Percentiles rank a stretch among this genome's conserved stretches.
phyloP scores from a whole-genome alignment of 1,140 invertebrate genomes.

The Leguminivora glycinivorella region DNA sequence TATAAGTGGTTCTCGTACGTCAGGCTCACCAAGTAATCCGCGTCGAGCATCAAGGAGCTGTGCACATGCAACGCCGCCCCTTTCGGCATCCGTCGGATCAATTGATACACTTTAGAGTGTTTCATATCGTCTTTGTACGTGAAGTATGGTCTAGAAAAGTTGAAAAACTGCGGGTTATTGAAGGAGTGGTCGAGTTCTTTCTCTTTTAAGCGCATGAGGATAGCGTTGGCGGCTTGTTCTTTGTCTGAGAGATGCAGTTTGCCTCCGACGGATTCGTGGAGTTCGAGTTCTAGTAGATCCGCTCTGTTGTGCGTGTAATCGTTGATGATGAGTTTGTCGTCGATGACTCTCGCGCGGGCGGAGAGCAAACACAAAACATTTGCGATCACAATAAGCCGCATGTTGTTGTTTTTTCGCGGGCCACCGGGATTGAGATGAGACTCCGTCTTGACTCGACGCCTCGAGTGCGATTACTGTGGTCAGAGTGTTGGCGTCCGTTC shows the following conservation, averaged over 20 bases:
- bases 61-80: conserved; percentile 87
- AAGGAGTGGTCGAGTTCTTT: conserved; percentile 81
- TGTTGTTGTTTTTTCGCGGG: background rate
- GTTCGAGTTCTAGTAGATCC: conserved; percentile 58
- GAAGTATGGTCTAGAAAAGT: conserved; percentile 85
- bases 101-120: conserved; percentile 83
- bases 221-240: conserved; percentile 82
- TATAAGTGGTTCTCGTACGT: conserved; percentile 86
- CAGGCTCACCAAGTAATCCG: conserved; percentile 83
- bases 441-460: conserved; percentile 1
- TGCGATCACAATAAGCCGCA: background rate
- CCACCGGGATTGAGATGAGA: background rate
- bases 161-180: conserved; percentile 79
- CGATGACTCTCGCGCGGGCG: background rate
- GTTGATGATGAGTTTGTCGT: conserved; percentile 6
- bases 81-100: conserved; percentile 85
- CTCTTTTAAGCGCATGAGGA: conserved; percentile 83
- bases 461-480: conserved; percentile 14
- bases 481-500: conserved; percentile 4
- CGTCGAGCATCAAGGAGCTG: conserved; percentile 82
- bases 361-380: background rate
- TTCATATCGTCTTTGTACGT: conserved; percentile 81
- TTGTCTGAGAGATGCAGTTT: conserved; percentile 73
- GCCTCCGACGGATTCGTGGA: conserved; percentile 65
- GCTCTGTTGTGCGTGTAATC: conserved; percentile 45